Evolutionary conservation across 2,888 invertebrate genomes (phyloP).

Genomic region (Anticlea derivata): DNA sequence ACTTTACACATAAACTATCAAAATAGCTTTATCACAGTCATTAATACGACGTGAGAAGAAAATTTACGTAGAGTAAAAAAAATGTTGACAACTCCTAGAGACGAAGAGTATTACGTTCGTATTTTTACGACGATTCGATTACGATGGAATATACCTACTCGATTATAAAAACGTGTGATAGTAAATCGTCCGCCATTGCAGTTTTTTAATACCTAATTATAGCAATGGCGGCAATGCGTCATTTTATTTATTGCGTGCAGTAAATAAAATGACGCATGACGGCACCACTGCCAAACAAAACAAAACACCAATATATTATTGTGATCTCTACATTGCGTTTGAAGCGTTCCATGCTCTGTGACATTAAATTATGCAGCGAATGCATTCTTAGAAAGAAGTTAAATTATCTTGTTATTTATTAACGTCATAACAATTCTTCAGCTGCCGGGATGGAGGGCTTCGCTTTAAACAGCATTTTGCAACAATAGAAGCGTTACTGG

Average conservation of each 20-base stretch:
- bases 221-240: no score
- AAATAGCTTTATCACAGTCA: constrained; percentile 10
- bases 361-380: constrained; percentile 11
- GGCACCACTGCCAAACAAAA: no score
- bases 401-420: constrained; percentile 25
- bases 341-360: neutral
- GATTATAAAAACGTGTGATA: no score
- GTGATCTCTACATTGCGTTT: no score
- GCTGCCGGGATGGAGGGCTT: constrained; percentile 7
- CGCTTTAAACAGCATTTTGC: constrained; percentile 12
- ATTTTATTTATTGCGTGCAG: no score
- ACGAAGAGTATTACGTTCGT: neutral
- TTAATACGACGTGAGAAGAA: constrained; percentile 7
- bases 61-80: constrained; percentile 1
- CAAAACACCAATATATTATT: no score
- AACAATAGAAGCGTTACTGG: constrained; percentile 3
- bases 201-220: no score
- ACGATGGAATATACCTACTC: no score
- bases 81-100: neutral
- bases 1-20: constrained; percentile 17
- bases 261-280: no score
- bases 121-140: neutral
- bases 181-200: no score
- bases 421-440: constrained; percentile 21
- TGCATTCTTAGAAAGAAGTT: constrained; percentile 23